Conservation (phyloP, 2,113 vertebrate species). For the Damaliscus lunatus region DNA sequence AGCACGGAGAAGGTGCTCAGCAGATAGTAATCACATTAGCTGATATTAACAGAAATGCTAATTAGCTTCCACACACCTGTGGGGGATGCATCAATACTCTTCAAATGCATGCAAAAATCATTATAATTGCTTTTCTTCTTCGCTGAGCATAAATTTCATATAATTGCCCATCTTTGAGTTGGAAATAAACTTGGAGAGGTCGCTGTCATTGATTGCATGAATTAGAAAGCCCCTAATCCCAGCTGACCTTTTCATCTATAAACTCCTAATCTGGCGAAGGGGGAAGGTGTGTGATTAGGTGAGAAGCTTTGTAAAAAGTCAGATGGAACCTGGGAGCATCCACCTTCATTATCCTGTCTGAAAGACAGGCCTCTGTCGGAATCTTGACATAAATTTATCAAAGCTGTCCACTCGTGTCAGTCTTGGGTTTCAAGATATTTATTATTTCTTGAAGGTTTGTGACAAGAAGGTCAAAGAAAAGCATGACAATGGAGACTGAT, state of each 20-base stretch:
- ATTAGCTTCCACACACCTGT: background rate
- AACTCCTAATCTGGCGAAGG: background rate
- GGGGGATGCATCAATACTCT: background rate
- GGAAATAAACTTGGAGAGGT: background rate
- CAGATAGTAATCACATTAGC: background rate
- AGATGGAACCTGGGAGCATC: background rate
- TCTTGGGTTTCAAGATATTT: background rate
- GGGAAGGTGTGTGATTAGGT: no score
- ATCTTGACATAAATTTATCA: background rate
- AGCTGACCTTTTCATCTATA: background rate
- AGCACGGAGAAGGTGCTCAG: background rate
- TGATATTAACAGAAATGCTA: background rate
- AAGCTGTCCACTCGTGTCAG: background rate
- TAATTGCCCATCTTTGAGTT: background rate
- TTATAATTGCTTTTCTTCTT: background rate
- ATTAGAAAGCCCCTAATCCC: background rate
- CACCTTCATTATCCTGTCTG: background rate
- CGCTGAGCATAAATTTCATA: background rate
- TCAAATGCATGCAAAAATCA: background rate
- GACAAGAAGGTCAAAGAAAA: background rate
- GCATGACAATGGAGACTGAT: background rate
- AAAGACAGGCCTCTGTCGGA: background rate
- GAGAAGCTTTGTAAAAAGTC: background rate
- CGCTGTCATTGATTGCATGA: background rate
- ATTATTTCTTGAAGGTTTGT: background rate